Conservation (phyloP, 2,113 vertebrate genomes). For the Chloroceryle aenea region DNA sequence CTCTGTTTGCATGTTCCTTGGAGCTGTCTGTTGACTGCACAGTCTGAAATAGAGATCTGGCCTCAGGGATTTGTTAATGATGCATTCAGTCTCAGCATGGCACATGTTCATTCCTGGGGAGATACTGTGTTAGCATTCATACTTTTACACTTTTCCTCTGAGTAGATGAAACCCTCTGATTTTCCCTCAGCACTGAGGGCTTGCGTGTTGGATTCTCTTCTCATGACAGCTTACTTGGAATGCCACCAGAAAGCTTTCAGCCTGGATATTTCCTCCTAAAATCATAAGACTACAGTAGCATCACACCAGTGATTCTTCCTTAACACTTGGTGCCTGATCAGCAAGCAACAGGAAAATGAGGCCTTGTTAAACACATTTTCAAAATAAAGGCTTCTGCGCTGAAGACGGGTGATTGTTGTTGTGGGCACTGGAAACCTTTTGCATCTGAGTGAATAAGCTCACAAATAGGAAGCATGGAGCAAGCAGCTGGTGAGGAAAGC, state of each 20-base stretch:
- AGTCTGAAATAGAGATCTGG: constrained; percentile 41
- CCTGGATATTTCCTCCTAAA: neutral
- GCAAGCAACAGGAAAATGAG: neutral
- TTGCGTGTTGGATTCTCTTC: constrained; percentile 27
- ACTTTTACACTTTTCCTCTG: constrained; percentile 24
- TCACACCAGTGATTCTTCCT: neutral
- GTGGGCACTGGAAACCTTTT: neutral
- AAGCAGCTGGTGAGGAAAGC: neutral
- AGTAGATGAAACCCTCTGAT: constrained; percentile 32
- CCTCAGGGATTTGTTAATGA: constrained; percentile 48
- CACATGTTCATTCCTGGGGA: constrained; percentile 62
- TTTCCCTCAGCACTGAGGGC: constrained; percentile 45
- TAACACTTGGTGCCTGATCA: neutral
- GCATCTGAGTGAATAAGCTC: neutral
- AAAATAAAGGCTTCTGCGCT: neutral
- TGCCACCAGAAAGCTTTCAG: constrained; percentile 36
- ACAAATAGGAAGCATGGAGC: neutral
- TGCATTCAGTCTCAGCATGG: constrained; percentile 42
- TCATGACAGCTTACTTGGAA: constrained; percentile 54
- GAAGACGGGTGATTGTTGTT: neutral
- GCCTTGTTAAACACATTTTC: neutral
- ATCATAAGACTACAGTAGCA: neutral
- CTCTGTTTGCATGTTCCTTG: constrained; percentile 39
- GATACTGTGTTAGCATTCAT: constrained; percentile 58
- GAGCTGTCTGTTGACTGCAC: neutral